Conservation (phyloP, 2,113 vertebrate genomes). For the Lonchura striata region DNA sequence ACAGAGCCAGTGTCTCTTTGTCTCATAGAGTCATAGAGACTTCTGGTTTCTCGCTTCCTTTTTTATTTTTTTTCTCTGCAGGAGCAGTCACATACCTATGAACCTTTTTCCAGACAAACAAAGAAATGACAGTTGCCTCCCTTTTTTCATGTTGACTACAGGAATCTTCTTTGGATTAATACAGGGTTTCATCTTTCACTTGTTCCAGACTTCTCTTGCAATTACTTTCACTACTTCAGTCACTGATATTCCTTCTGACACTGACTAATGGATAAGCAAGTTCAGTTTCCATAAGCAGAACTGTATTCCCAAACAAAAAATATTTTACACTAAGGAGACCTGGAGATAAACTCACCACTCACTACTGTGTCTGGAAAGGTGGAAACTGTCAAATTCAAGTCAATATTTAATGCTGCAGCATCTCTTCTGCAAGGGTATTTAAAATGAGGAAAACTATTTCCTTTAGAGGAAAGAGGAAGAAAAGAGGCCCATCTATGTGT, state of each 20-base stretch:
- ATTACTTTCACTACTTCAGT: conserved; percentile 23
- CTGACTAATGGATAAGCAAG: conserved; percentile 2
- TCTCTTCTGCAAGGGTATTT: not conserved
- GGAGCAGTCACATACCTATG: not conserved
- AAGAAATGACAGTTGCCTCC: not conserved
- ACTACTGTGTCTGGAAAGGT: not conserved
- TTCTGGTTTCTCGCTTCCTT: not conserved
- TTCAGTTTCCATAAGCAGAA: not conserved
- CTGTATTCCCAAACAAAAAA: not conserved
- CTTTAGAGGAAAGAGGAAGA: not conserved
- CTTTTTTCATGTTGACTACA: conserved; percentile 7
- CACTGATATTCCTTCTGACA: conserved; percentile 12
- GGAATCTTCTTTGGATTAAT: conserved; percentile 42
- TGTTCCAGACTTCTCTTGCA: conserved; percentile 27
- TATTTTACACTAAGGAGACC: not conserved
- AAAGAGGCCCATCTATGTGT: not conserved
- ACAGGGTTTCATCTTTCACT: conserved; percentile 57
- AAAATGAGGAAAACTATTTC: not conserved
- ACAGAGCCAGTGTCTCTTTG: not conserved
- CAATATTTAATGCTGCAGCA: not conserved
- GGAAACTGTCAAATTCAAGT: not conserved
- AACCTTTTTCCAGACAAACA: not conserved
- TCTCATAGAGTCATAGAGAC: not conserved
- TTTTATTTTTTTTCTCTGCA: not conserved
- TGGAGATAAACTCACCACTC: not conserved